Evolutionary conservation across 1,140 invertebrate genomes (phyloP).

Genomic region (Anagrus nilaparvatae): DNA sequence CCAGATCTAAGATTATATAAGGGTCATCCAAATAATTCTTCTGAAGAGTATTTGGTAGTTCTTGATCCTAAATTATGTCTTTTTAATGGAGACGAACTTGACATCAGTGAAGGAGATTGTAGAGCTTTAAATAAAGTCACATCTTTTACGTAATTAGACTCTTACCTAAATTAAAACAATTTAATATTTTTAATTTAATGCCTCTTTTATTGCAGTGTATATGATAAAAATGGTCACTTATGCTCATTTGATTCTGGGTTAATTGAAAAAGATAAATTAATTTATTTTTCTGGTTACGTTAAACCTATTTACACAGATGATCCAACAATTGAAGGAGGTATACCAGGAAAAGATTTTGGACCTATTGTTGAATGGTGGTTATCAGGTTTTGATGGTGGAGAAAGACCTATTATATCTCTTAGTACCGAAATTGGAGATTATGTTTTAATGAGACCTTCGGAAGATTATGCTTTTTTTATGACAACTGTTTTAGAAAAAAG

Average conservation of each 20-base stretch:
- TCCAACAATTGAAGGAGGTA: slow-evolving; percentile 55
- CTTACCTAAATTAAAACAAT: slow-evolving; percentile 2
- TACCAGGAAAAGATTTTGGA: slow-evolving; percentile 65
- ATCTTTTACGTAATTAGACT: slow-evolving; percentile 30
- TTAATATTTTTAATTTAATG: slow-evolving; percentile 13
- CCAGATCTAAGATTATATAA: slow-evolving; percentile 56
- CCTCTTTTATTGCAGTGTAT: slow-evolving; percentile 49
- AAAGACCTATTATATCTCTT: slow-evolving; percentile 62
- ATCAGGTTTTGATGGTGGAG: slow-evolving; percentile 71
- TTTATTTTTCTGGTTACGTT: slow-evolving; percentile 72
- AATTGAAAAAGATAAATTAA: slow-evolving; percentile 62
- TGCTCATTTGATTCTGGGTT: slow-evolving; percentile 71
- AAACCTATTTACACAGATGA: slow-evolving; percentile 74
- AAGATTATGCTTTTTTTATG: slow-evolving; percentile 61
- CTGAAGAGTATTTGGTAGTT: slow-evolving; percentile 66
- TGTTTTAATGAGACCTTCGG: slow-evolving; percentile 57
- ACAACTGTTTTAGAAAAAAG: slow-evolving; percentile 65
- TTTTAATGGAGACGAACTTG: slow-evolving; percentile 52
- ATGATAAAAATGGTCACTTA: slow-evolving; percentile 71
- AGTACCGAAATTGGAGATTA: slow-evolving; percentile 74
- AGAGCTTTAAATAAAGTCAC: slow-evolving; percentile 58
- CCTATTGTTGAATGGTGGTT: slow-evolving; percentile 83
- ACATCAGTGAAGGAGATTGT: slow-evolving; percentile 44
- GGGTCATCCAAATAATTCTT: slow-evolving; percentile 61
- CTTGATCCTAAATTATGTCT: slow-evolving; percentile 64